These are phyloP conservation scores for Nymphalis io DNA, from an alignment of 1,140 invertebrate genomes.

Conservation along the genomic window DNA sequence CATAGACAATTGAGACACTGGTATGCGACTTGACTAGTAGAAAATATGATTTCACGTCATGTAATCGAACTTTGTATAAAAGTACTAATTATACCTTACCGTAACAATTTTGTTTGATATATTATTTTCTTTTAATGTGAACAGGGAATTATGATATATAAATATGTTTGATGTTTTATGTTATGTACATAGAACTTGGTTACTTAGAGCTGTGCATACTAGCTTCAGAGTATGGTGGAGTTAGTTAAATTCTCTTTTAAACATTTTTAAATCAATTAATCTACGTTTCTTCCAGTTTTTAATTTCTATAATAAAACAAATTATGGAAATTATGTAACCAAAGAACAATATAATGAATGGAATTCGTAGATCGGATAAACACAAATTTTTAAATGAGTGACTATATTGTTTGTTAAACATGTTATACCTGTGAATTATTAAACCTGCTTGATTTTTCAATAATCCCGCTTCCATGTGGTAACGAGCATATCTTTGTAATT, in stretches of 20 bases:
- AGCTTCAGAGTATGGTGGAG: constrained; percentile 81
- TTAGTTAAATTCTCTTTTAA: constrained; percentile 43
- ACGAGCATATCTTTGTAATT: constrained; percentile 26
- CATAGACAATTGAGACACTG: no score
- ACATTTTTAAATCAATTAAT: no score
- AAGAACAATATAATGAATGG: constrained; percentile 34
- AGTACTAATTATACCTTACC: no score
- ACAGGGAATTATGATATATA: no score
- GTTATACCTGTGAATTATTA: constrained; percentile 24
- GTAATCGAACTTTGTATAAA: no score
- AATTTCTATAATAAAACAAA: constrained; percentile 39
- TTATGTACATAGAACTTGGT: constrained; percentile 97
- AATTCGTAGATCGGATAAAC: constrained; percentile 36
- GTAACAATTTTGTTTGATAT: no score
- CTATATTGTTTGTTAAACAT: constrained; percentile 14
- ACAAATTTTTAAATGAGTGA: constrained; percentile 28
- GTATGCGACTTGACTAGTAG: no score
- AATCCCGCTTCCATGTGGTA: constrained; percentile 37
- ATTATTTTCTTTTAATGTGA: no score
- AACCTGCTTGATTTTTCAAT: neutral
- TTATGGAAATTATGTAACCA: constrained; percentile 34
- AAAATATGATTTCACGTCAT: no score
- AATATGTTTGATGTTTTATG: no score
- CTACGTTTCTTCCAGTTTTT: no score
- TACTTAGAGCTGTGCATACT: constrained; percentile 97